A percentile compares a stretch with the other conserved stretches of the same genome.
Conservation (phyloP, 2,113 vertebrate genomes). For the Lipotes vexillifer region DNA sequence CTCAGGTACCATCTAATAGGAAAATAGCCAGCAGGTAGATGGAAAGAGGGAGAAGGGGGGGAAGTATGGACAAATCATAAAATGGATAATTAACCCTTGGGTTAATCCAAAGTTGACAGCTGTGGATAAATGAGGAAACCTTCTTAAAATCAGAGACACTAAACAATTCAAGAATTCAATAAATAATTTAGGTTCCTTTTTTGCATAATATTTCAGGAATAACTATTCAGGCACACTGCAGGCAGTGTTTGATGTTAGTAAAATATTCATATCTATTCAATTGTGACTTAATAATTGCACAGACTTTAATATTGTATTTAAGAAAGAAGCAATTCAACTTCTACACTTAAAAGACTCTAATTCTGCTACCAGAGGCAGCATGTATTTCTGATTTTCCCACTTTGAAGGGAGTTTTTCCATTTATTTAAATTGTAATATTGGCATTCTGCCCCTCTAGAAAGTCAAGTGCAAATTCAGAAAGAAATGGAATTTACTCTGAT, state of each 20-base stretch:
- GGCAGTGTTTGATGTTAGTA: slow-evolving; percentile 3
- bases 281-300: slow-evolving; percentile 29
- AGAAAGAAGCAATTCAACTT: slow-evolving; percentile 39
- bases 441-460: background rate
- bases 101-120: background rate
- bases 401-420: background rate
- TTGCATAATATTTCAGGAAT: slow-evolving; percentile 5
- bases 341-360: background rate
- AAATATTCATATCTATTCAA: slow-evolving; percentile 53
- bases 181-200: slow-evolving; percentile 34
- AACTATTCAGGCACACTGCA: slow-evolving; percentile 9
- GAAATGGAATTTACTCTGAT: slow-evolving; percentile 2
- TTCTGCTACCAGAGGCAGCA: slow-evolving; percentile 3
- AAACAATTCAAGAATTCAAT: slow-evolving; percentile 21
- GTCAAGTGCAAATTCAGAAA: background rate
- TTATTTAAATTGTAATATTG: slow-evolving; percentile 20
- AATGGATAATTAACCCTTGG: background rate
- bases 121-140: background rate
- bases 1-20: background rate
- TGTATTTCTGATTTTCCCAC: background rate
- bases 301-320: slow-evolving; percentile 32
- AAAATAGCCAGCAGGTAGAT: background rate
- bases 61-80: background rate
- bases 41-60: background rate
- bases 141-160: slow-evolving; percentile 6